Evolutionary conservation across 2,888 invertebrate species (phyloP).

Genomic region (Drosophila pegasa): DNA sequence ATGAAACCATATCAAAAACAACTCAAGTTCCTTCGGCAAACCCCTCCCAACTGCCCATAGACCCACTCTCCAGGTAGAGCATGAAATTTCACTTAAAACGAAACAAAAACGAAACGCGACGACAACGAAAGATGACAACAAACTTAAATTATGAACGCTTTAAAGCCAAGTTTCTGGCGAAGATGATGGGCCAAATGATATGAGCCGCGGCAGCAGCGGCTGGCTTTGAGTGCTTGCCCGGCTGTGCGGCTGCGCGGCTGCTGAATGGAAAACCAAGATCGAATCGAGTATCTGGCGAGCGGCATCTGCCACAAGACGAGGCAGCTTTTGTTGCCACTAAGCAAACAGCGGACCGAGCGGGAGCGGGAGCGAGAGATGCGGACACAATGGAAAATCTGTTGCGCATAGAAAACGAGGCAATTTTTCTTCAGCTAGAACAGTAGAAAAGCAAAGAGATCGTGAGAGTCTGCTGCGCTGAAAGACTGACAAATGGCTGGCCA

Average conservation of each 20-base stretch:
- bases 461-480: slow-evolving; percentile 47
- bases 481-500: slow-evolving; percentile 76
- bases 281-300: slow-evolving; percentile 49
- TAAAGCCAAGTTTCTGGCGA: slow-evolving; percentile 70
- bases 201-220: slow-evolving; percentile 35
- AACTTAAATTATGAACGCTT: slow-evolving; percentile 73
- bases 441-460: slow-evolving; percentile 4
- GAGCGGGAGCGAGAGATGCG: background rate
- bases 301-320: slow-evolving; percentile 50
- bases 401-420: slow-evolving; percentile 59
- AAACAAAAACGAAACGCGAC: slow-evolving; percentile 16
- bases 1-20: background rate
- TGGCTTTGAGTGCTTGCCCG: slow-evolving; percentile 41
- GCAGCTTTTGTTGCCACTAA: slow-evolving; percentile 9
- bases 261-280: slow-evolving; percentile 68
- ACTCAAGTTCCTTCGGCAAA: background rate
- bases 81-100: slow-evolving; percentile 41
- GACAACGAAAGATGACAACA: slow-evolving; percentile 67
- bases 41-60: background rate
- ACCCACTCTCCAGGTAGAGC: background rate
- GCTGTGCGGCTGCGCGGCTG: slow-evolving; percentile 27
- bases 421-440: slow-evolving; percentile 47
- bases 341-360: background rate
- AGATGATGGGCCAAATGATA: slow-evolving; percentile 65
- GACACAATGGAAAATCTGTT: slow-evolving; percentile 55